Conservation (phyloP, 1,140 invertebrate species). For the Apis florea region DNA sequence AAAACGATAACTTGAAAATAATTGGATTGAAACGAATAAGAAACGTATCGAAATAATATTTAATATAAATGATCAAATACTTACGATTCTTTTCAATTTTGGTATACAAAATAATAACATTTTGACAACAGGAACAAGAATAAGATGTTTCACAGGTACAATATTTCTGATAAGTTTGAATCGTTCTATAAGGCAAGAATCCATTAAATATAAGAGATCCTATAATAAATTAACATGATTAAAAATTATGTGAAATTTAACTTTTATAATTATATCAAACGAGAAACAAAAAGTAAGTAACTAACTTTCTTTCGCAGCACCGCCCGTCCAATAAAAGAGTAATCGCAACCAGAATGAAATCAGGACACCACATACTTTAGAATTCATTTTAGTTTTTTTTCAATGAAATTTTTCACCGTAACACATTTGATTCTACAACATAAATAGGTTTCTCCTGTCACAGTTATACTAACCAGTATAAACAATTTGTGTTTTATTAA, state of each 20-base stretch:
- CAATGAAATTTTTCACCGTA: not conserved
- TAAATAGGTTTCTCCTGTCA: not conserved
- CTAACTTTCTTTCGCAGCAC: slow-evolving; percentile 19
- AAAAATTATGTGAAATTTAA: not conserved
- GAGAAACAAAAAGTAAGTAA: not conserved
- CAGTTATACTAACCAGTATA: not conserved
- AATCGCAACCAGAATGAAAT: slow-evolving; percentile 20
- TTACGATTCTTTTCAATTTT: slow-evolving; percentile 61
- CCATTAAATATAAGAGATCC: slow-evolving; percentile 23
- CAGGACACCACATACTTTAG: not conserved
- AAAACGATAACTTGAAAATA: not conserved
- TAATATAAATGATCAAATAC: slow-evolving; percentile 27
- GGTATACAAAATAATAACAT: slow-evolving; percentile 63
- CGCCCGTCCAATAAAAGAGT: not conserved
- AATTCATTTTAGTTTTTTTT: slow-evolving; percentile 18
- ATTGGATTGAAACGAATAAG: not conserved
- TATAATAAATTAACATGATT: not conserved
- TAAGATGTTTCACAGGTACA: slow-evolving; percentile 56
- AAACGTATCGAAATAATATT: slow-evolving; percentile 25
- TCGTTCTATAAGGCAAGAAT: slow-evolving; percentile 55
- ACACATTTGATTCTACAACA: not conserved
- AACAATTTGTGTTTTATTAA: not conserved
- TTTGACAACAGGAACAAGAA: slow-evolving; percentile 68
- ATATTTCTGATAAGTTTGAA: slow-evolving; percentile 49
- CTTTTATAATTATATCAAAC: not conserved